Percentiles rank a stretch among this genome's conserved stretches.
Conservation (phyloP, 2,113 vertebrate genomes). For the Plestiodon gilberti region DNA sequence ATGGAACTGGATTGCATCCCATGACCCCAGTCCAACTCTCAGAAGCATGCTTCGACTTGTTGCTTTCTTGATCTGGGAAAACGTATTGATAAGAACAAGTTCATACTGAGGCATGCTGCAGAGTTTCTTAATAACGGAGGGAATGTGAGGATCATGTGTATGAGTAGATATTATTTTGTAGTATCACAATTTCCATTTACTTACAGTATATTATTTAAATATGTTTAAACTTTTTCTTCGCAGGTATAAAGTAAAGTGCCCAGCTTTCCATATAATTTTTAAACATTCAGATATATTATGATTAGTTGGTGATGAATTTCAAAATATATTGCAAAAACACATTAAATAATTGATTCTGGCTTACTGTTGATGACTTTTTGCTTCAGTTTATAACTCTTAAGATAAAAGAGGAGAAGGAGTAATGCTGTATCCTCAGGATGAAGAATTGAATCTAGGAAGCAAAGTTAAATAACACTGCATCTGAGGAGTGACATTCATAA, state of each 20-base stretch:
- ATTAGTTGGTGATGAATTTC: conserved; percentile 50
- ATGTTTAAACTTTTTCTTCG: conserved; percentile 74
- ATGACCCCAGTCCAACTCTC: not conserved
- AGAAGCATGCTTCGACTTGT: not conserved
- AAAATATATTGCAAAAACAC: conserved; percentile 39
- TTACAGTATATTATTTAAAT: conserved; percentile 60
- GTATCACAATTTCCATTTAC: conserved; percentile 1
- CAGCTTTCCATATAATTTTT: conserved; percentile 48
- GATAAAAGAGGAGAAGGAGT: conserved; percentile 41
- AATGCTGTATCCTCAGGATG: conserved; percentile 42
- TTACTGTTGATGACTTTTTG: conserved; percentile 63
- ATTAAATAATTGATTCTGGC: conserved; percentile 55
- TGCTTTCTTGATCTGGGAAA: not conserved
- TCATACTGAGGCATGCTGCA: not conserved
- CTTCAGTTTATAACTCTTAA: conserved; percentile 37
- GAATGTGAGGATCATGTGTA: not conserved
- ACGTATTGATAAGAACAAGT: not conserved
- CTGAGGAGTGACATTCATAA: conserved; percentile 51
- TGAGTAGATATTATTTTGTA: conserved; percentile 11
- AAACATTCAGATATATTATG: conserved; percentile 44
- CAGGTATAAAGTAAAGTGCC: conserved; percentile 74
- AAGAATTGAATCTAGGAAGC: conserved; percentile 14
- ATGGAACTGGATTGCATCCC: not conserved
- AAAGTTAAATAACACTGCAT: conserved; percentile 35
- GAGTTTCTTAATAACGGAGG: conserved; percentile 13